phyloP scores from a whole-genome alignment of 2,888 invertebrate species.

The Tinea semifulvella region DNA sequence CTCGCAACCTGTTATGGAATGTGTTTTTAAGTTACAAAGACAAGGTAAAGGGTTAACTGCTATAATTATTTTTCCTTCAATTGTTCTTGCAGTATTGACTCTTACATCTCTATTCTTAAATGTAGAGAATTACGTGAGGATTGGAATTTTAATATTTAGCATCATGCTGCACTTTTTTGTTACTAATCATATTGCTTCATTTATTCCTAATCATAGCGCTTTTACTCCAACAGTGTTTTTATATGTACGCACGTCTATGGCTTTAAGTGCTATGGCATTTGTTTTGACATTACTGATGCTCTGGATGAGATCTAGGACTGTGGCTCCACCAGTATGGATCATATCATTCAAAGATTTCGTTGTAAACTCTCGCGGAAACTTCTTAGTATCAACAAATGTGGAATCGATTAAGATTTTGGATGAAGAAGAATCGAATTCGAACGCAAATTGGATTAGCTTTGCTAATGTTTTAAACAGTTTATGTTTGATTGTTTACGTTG shows the following conservation, averaged over 20 bases:
- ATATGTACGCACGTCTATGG: background rate
- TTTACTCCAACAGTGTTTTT: background rate
- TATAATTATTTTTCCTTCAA: background rate
- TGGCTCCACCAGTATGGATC: background rate
- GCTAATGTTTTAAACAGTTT: conserved; percentile 5
- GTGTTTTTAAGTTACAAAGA: background rate
- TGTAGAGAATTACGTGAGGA: background rate
- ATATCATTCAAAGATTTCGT: background rate
- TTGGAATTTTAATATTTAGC: background rate
- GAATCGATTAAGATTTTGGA: background rate
- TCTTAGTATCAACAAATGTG: background rate
- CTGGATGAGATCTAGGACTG: background rate
- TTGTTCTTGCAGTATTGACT: background rate
- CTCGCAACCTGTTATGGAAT: background rate
- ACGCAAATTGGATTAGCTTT: background rate
- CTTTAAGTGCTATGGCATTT: background rate
- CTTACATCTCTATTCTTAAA: background rate
- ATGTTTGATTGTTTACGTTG: background rate
- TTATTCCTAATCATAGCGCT: background rate
- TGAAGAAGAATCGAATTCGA: background rate
- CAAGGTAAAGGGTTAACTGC: conserved; percentile 5
- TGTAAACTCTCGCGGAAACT: background rate
- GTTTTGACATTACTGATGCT: background rate
- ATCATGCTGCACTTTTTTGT: conserved; percentile 1
- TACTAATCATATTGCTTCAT: background rate